Evolutionary conservation across 1,140 invertebrate genomes (phyloP), one percentile per base, ranked within the genome.

Genomic region (Batillaria attramentaria): DNA sequence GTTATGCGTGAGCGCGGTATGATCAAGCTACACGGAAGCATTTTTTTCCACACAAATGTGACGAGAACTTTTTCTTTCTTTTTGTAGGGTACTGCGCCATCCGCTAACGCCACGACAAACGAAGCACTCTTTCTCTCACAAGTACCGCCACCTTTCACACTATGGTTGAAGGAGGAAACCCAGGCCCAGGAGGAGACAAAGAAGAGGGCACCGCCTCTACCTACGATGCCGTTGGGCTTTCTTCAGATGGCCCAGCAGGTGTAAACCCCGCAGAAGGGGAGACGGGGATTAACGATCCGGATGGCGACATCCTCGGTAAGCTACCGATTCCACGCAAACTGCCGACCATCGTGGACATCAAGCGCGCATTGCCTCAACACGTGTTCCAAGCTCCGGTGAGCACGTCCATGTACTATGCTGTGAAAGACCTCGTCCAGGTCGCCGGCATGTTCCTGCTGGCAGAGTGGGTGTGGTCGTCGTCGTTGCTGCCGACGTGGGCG

Each of bases 381-480:
- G 89, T 89, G 62, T 91, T 90, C 74, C 84, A 89, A 69, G 84
- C 90, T 62, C 84, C 69, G 20, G 68, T 88, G 24, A 42, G 70
- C 18, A 83, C 72, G 24, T 92, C 91, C 2, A 72, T 91, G 57
- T 89, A 86, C 72, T 91, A 90, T 68, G 84, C 89, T 13, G 37
- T 87, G 20, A 85, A 86, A 72, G 91, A 92, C 78, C 76, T 87
- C 62, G 66, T 81, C 31, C 50, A 86, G n/a, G 83, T 92, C 8
- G 78, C 76, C 8, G 72, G 77, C 1, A 65, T 88, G 3, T 91
- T 87, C 69, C 4, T 76, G 24, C 6, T 81, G 0, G 72, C 77
- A 16, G 82, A 85, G 39, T 81, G 60, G 33, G 10, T 72, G 16
- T 80, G 77, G 77, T 70, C 72, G 31, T 72, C 77, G 8, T 62